Conservation (phyloP, 2,888 invertebrate species). For the Poecilus cupreus region DNA sequence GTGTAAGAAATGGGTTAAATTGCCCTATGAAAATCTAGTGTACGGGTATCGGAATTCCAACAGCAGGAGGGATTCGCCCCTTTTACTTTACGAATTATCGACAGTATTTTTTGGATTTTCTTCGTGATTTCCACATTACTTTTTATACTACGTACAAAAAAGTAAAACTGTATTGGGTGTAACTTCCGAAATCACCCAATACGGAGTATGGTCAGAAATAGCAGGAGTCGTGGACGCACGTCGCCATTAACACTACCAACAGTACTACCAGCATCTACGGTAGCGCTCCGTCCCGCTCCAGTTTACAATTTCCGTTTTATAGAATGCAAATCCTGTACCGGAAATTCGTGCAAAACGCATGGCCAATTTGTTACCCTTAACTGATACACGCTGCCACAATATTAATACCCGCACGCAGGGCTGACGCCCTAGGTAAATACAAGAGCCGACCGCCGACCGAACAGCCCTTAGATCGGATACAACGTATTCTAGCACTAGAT, state of each 20-base stretch:
- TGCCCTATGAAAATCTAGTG: too few species aligned
- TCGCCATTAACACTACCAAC: not conserved
- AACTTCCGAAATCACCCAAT: too few species aligned
- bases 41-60: too few species aligned
- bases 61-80: too few species aligned
- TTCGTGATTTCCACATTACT: too few species aligned
- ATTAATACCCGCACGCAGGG: constrained; percentile 42
- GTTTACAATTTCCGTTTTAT: constrained; percentile 58
- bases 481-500: not conserved
- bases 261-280: not conserved
- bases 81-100: too few species aligned
- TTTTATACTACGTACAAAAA: too few species aligned
- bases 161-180: too few species aligned
- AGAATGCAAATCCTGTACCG: constrained; percentile 55
- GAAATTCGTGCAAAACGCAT: constrained; percentile 59
- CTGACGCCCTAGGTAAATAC: constrained; percentile 7
- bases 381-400: constrained; percentile 54
- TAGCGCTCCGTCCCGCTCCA: constrained; percentile 6
- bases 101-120: too few species aligned
- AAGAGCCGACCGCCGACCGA: not conserved
- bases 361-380: constrained; percentile 58
- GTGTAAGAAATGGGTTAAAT: too few species aligned
- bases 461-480: not conserved
- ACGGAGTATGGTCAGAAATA: not conserved
- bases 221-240: not conserved